phyloP scores from a whole-genome alignment of 2,113 vertebrate species.

The Pantherophis guttatus region DNA sequence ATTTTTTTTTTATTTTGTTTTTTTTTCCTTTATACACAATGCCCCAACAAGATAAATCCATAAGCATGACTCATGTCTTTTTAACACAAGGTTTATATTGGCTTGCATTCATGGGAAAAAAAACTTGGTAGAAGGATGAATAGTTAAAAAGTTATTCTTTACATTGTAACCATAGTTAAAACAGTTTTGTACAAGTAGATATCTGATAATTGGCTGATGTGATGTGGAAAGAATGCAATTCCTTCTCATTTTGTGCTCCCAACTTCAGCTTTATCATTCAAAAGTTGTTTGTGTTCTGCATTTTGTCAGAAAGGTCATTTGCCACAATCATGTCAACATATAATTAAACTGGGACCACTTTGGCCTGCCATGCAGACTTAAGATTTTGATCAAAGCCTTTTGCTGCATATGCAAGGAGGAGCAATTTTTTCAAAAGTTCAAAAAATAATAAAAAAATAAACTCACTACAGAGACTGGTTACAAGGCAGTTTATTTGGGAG shows the following conservation, averaged over 20 bases:
- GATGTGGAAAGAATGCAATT: constrained; percentile 82
- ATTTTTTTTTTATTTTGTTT: not conserved
- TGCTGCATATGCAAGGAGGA: not conserved
- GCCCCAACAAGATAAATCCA: constrained; percentile 15
- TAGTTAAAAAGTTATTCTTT: constrained; percentile 29
- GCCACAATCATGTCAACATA: constrained; percentile 6
- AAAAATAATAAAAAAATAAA: not conserved
- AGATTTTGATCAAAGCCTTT: not conserved
- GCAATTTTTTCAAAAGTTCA: rapidly evolving
- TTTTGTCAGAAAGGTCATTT: constrained; percentile 38
- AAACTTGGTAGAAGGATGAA: not conserved
- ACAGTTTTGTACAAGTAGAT: constrained; percentile 53
- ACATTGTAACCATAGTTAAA: constrained; percentile 26
- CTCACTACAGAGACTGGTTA: not conserved
- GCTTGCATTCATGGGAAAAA: constrained; percentile 14
- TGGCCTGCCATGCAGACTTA: not conserved
- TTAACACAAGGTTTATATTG: constrained; percentile 28
- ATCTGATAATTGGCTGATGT: constrained; percentile 70
- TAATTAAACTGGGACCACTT: not conserved
- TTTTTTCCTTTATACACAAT: not conserved
- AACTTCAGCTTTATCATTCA: constrained; percentile 48
- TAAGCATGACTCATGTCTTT: constrained; percentile 25
- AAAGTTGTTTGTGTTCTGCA: constrained; percentile 45
- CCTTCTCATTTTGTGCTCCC: constrained; percentile 71
- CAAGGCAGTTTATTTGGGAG: not conserved